Conservation (phyloP, 2,113 vertebrate genomes). For the Eretmochelys imbricata region DNA sequence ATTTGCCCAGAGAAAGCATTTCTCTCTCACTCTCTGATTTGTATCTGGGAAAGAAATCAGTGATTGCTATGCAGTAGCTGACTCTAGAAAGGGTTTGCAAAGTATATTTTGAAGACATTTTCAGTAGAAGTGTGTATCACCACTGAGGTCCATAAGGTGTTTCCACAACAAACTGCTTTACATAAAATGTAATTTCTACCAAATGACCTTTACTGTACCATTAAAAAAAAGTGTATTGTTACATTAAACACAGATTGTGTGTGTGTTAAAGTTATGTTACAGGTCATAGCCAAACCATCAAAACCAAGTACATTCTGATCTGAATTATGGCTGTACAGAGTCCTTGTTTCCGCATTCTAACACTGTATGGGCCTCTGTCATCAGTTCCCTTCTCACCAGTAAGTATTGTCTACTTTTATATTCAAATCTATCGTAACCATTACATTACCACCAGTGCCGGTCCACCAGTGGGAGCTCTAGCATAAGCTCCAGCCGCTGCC, state of each 20-base stretch:
- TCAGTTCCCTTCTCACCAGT: background rate
- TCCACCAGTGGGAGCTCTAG: background rate
- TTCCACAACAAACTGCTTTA: background rate
- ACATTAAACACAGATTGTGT: background rate
- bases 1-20: background rate
- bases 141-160: background rate
- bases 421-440: background rate
- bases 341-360: background rate
- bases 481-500: rapidly evolving
- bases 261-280: background rate
- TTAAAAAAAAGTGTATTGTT: background rate
- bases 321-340: background rate
- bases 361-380: background rate
- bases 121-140: background rate
- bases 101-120: background rate
- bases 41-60: background rate
- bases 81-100: background rate
- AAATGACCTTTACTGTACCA: background rate
- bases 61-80: background rate
- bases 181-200: background rate
- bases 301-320: background rate
- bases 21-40: background rate
- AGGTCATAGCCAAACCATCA: background rate
- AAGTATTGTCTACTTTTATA: background rate
- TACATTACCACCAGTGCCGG: background rate